These are phyloP conservation scores for Eubasilissa regina DNA, from an alignment of 1,140 invertebrate genomes.

Conservation along the genomic window DNA sequence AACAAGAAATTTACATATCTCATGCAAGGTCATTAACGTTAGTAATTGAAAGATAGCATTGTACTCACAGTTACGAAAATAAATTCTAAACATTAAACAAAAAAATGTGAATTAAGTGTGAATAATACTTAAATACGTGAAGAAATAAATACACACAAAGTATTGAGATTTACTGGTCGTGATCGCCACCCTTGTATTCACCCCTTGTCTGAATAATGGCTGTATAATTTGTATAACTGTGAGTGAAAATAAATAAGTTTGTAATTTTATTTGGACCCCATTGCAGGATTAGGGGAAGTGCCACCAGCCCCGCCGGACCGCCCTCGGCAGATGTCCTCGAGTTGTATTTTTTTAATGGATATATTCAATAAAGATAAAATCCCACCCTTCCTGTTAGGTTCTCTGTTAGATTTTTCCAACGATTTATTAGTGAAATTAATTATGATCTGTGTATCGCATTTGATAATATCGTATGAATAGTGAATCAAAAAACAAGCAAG, in stretches of 20 bases:
- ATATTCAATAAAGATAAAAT: slow-evolving; percentile 40
- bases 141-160: neutral
- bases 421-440: too few relatives aligned
- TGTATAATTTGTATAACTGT: slow-evolving; percentile 60
- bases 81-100: too few relatives aligned
- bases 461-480: too few relatives aligned
- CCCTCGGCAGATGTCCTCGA: slow-evolving; percentile 34
- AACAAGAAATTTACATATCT: too few relatives aligned
- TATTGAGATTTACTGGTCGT: neutral
- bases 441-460: too few relatives aligned
- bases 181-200: neutral
- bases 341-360: slow-evolving; percentile 28
- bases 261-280: slow-evolving; percentile 54
- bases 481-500: too few relatives aligned
- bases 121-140: too few relatives aligned
- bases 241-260: slow-evolving; percentile 61
- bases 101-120: too few relatives aligned
- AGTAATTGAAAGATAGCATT: too few relatives aligned
- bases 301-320: slow-evolving; percentile 20
- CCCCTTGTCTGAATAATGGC: slow-evolving; percentile 53
- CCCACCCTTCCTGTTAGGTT: slow-evolving; percentile 14
- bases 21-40: too few relatives aligned
- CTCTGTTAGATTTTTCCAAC: neutral
- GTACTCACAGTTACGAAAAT: too few relatives aligned
- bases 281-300: slow-evolving; percentile 41